Conservation (phyloP, 2,888 invertebrate species). For the Zonitis immaculata region DNA sequence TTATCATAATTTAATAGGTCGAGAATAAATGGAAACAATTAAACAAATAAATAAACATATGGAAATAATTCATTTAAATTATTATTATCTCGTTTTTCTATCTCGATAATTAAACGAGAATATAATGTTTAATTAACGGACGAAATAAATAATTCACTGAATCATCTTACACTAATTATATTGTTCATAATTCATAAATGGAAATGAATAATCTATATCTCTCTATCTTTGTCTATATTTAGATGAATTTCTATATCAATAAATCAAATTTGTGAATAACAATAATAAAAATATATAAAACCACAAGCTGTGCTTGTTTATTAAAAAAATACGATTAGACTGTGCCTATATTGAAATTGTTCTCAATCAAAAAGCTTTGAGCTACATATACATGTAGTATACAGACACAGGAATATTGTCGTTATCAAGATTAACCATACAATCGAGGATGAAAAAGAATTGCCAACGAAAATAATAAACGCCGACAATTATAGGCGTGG, state of each 20-base stretch:
- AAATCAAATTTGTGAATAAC: too few species aligned
- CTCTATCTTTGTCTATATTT: neutral
- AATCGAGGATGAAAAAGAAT: neutral
- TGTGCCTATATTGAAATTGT: too few species aligned
- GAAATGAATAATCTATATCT: neutral
- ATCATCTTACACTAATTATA: neutral
- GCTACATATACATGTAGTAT: neutral
- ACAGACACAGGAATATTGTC: neutral
- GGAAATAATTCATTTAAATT: neutral
- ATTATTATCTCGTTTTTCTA: neutral
- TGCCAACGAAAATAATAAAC: neutral
- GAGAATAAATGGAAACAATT: neutral
- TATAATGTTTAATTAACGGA: neutral
- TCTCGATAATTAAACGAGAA: neutral
- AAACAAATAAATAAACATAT: neutral
- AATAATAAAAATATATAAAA: too few species aligned
- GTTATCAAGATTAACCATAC: neutral
- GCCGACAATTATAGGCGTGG: neutral
- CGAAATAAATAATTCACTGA: neutral
- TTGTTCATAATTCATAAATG: neutral
- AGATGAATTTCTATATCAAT: neutral
- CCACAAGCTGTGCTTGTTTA: neutral
- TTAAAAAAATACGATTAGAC: too few species aligned
- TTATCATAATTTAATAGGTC: neutral
- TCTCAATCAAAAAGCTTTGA: neutral